Percentiles rank a stretch among this genome's conserved stretches.
Evolutionary conservation across 2,888 invertebrate species (phyloP).

Genomic region (Eudemis profundana): DNA sequence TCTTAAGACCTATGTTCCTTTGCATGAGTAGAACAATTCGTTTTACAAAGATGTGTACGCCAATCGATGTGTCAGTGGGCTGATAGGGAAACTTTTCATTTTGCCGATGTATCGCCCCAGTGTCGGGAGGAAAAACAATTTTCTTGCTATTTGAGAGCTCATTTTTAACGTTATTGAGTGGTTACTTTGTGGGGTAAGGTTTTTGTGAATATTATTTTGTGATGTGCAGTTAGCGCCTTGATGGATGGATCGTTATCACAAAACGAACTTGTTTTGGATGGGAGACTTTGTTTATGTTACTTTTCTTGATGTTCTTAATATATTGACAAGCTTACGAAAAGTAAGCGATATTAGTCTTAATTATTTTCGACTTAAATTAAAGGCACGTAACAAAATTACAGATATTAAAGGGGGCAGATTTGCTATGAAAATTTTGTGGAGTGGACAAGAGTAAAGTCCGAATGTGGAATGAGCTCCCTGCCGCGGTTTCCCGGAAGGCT

Average conservation of each 20-base stretch:
- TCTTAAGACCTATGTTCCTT: slow-evolving; percentile 69
- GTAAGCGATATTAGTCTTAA: too few species aligned
- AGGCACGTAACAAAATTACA: too few species aligned
- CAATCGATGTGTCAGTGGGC: slow-evolving; percentile 80
- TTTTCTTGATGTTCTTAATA: not conserved
- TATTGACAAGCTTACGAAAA: too few species aligned
- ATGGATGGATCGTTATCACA: slow-evolving; percentile 58
- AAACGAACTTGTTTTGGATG: slow-evolving; percentile 11
- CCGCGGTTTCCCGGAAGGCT: too few species aligned
- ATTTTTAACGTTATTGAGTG: slow-evolving; percentile 81
- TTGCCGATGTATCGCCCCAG: slow-evolving; percentile 71
- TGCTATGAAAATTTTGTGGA: too few species aligned
- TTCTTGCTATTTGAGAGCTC: slow-evolving; percentile 74
- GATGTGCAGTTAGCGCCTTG: slow-evolving; percentile 57
- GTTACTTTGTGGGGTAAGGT: slow-evolving; percentile 60
- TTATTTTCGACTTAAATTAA: too few species aligned
- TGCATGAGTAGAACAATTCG: slow-evolving; percentile 71
- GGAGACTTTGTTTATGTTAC: slow-evolving; percentile 1
- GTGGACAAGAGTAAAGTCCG: too few species aligned
- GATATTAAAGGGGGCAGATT: too few species aligned
- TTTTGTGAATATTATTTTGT: slow-evolving; percentile 59
- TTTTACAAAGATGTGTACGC: slow-evolving; percentile 81
- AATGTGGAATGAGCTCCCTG: too few species aligned
- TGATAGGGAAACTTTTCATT: slow-evolving; percentile 83
- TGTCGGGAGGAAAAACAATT: slow-evolving; percentile 77